phyloP scores from a whole-genome alignment of 2,888 invertebrate species.

The Magallana nippona region DNA sequence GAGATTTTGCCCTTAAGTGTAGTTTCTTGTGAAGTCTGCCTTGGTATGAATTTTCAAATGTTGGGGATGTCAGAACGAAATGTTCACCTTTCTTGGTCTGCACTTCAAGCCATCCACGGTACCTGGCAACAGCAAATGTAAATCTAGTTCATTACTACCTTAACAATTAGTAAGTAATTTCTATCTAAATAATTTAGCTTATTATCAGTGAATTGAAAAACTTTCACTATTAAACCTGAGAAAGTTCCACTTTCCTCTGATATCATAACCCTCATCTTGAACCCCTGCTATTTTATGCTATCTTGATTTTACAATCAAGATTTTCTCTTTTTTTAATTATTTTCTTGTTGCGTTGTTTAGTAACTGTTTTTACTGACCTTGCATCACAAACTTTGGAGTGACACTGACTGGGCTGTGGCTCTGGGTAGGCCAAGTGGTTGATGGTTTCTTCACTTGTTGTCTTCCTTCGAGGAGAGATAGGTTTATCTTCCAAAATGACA shows the following conservation, averaged over 20 bases:
- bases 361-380: slow-evolving; percentile 58
- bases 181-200: too few species aligned
- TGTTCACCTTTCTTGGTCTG: slow-evolving; percentile 66
- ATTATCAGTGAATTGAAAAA: too few species aligned
- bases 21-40: slow-evolving; percentile 61
- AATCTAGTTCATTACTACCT: not conserved
- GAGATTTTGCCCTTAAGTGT: slow-evolving; percentile 56
- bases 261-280: too few species aligned
- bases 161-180: too few species aligned
- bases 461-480: slow-evolving; percentile 43
- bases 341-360: not conserved
- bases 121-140: slow-evolving; percentile 57
- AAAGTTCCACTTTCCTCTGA: too few species aligned
- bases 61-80: slow-evolving; percentile 64
- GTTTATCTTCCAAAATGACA: slow-evolving; percentile 7
- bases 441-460: slow-evolving; percentile 56
- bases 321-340: too few species aligned
- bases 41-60: slow-evolving; percentile 60
- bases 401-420: slow-evolving; percentile 52
- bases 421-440: slow-evolving; percentile 64
- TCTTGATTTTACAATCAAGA: too few species aligned
- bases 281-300: too few species aligned
- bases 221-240: too few species aligned
- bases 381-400: slow-evolving; percentile 72
- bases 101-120: slow-evolving; percentile 69